Percentiles rank a stretch among this genome's conserved stretches.
Evolutionary conservation across 1,140 invertebrate species (phyloP).

Genomic region (Alviniconcha marisindica): DNA sequence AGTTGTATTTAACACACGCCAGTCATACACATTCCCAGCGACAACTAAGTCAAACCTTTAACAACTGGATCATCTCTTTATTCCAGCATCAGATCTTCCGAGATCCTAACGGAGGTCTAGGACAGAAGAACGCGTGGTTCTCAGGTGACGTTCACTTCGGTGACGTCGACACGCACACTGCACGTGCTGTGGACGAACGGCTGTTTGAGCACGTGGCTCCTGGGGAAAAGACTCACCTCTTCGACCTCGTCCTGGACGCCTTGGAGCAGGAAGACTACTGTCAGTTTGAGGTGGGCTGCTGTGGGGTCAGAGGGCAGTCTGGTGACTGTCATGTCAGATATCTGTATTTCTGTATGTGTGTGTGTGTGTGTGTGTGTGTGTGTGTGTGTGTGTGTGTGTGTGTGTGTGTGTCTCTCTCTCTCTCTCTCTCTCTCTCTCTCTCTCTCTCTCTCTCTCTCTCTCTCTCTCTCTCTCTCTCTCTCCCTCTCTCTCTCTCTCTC

Average conservation of each 20-base stretch:
- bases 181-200: slow-evolving; percentile 47
- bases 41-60: too few species aligned
- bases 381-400: too few species aligned
- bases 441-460: too few species aligned
- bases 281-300: slow-evolving; percentile 43
- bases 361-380: too few species aligned
- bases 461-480: too few species aligned
- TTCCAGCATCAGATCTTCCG: slow-evolving; percentile 24
- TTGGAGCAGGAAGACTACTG: slow-evolving; percentile 54
- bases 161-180: slow-evolving; percentile 39
- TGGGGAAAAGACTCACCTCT: slow-evolving; percentile 41
- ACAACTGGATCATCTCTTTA: background rate
- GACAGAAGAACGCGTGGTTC: slow-evolving; percentile 29
- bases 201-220: slow-evolving; percentile 45
- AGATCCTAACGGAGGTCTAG: slow-evolving; percentile 12
- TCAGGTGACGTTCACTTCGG: background rate
- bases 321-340: too few species aligned
- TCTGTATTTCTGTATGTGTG: too few species aligned
- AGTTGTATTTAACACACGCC: background rate
- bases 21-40: background rate
- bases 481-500: too few species aligned
- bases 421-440: too few species aligned
- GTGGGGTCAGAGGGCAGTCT: too few species aligned
- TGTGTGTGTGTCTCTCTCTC: too few species aligned
- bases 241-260: slow-evolving; percentile 48